phyloP scores from a whole-genome alignment of 2,797 vertebrate species.

The Florisuga fusca region DNA sequence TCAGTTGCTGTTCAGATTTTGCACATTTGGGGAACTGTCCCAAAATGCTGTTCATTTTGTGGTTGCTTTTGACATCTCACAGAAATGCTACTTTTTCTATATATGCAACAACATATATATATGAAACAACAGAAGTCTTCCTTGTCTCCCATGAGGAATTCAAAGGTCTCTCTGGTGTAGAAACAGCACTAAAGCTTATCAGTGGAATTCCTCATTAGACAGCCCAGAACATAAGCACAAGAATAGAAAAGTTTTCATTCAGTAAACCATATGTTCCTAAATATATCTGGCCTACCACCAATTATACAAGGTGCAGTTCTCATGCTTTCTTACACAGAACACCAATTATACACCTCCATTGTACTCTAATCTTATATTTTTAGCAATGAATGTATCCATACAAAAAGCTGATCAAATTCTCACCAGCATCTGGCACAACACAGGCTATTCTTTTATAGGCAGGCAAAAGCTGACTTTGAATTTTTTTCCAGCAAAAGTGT shows the following conservation, averaged over 20 bases:
- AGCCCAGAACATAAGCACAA: background rate
- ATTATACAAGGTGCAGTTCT: background rate
- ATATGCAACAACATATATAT: background rate
- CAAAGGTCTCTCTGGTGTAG: background rate
- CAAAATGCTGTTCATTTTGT: background rate
- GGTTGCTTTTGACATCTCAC: background rate
- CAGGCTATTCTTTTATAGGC: background rate
- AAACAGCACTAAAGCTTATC: background rate
- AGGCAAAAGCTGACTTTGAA: background rate
- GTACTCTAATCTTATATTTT: background rate
- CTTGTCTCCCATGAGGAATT: background rate
- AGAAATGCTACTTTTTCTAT: background rate
- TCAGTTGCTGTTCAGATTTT: background rate
- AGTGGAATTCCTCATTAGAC: background rate
- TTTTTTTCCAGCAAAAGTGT: background rate
- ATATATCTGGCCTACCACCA: background rate
- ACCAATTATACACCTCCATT: slow-evolving; percentile 12
- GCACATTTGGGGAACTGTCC: background rate
- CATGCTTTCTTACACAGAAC: background rate
- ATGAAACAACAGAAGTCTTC: background rate
- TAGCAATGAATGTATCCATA: slow-evolving; percentile 11
- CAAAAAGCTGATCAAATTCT: slow-evolving; percentile 36
- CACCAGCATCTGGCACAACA: slow-evolving; percentile 7
- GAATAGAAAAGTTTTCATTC: slow-evolving; percentile 4
- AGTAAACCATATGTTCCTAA: background rate